Evolutionary conservation across 64 coral and sea anemone species (phyloP), one percentile per base, ranked within the genome.

Genomic region (Montipora cactus): DNA sequence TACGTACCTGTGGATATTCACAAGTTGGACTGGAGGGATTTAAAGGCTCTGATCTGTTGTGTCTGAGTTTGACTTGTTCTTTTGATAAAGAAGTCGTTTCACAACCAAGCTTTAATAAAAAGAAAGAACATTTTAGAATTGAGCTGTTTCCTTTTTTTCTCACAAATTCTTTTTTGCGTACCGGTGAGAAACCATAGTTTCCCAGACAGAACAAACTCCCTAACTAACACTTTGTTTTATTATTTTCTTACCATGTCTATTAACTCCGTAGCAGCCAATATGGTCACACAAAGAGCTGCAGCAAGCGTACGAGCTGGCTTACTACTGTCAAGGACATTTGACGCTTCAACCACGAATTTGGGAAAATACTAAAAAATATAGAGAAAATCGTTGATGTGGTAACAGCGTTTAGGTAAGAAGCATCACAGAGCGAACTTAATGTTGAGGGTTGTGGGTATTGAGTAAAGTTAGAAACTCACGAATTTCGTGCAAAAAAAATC

Each of bases 281-380:
- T 15, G 12, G 90, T 79, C 5, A 98, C 97, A 67, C 91, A 84
- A 0, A 98, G 44, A 5, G 88, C 88, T 0, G 94, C 97, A 0
- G 95, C 46, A 6, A 98, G 83, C 2, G 97, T 95, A 11, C 94
- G 91, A 50, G 97, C 94, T 47, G 94, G 91, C 50, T 98, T 98
- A 53, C 87, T 98, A 0, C 69, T 77, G 18, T 98, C 94, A 7
- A 98, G 88, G 59, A 86, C 90, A n/a, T 94, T 37, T 9, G 97
- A 98, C 45, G 95, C 12, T 5, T 90, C 91, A 4, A 95, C 79
- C 58, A 98, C 13, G 21, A 74, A 80, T 23, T 57, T 45, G 4
- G 58, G 87, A 11, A 67, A 68, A 45, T 75, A 45, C 47, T 70
- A 47, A 8, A 61, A 75, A 57, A 8, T 57, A 57, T 8, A 11